Base-by-base conservation (phyloP, 2,113 vertebrate species). In the Pithys albifrons region DNA sequence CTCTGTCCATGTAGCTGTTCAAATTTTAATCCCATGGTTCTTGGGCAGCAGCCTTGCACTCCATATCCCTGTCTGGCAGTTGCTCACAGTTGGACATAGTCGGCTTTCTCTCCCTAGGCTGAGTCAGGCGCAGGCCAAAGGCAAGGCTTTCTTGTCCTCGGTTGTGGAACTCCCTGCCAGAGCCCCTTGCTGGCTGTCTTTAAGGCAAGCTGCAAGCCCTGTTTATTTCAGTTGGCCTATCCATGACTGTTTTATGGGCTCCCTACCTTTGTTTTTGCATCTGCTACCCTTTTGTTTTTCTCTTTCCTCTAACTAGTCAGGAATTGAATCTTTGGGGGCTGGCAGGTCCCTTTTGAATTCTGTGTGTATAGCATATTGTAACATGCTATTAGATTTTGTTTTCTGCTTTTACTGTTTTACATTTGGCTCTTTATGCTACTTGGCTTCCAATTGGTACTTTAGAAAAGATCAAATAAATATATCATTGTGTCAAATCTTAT, bases 191-290 rank as follows among this genome's bases (percentile, higher is more conserved):
- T 97, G 97, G 88, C 94, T 97, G 97, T 95, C 97, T 97, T 88
- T 89, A 96, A 96, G 97, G 96, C 97, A 96, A 93, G 94, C 96
- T 97, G 92, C 93, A 93, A 97, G 96, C 93, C 95, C 96, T 97
- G 94, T 97, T 97, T 96, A 95, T 97, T 96, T 97, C 97, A 77
- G 90, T 95, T 97, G 96, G 97, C 97, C 96, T 97, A 92, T 96
- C 92, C 93, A 93, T 97, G 95, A 88, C 97, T 96, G 97, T 95
- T 97, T 97, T 97, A 96, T 96, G 97, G 95, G 95, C 96, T 96
- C 95, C 97, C 97, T 96, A 96, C 94, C 95, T 97, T 97, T 96
- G 97, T 94, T 97, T 97, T 96, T 97, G 96, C 97, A 97, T 97
- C 96, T 97, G 97, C 96, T 97, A 93, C 94, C 94, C 96, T 97